Percentiles rank a stretch among this genome's conserved stretches.
phyloP scores from a whole-genome alignment of 2,113 vertebrate genomes.

The Polyodon spathula region DNA sequence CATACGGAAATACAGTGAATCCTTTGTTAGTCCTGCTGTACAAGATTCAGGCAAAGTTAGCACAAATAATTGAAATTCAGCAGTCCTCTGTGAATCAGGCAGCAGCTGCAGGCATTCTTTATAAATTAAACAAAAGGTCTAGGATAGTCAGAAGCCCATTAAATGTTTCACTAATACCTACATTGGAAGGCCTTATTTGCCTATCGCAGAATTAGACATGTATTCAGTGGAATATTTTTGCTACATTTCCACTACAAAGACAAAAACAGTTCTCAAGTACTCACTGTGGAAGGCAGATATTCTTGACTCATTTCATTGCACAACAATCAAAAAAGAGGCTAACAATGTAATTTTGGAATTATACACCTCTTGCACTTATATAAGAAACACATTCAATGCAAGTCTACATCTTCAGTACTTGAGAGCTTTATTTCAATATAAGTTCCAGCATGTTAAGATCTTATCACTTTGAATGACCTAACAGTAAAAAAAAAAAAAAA shows the following conservation, averaged over 20 bases:
- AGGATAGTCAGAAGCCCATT: constrained; percentile 4
- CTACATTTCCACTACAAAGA: background rate
- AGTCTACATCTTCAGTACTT: too few species aligned
- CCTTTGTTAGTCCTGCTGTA: constrained; percentile 29
- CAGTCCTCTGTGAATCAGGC: constrained; percentile 24
- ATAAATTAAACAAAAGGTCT: constrained; percentile 16
- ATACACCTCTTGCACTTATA: too few species aligned
- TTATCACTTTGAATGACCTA: too few species aligned
- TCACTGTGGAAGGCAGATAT: too few species aligned
- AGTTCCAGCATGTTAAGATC: too few species aligned
- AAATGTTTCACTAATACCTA: background rate
- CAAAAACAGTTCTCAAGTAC: background rate
- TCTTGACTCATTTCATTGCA: too few species aligned
- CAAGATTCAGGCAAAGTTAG: constrained; percentile 25
- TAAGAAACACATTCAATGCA: too few species aligned
- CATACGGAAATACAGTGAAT: constrained; percentile 25
- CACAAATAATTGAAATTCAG: constrained; percentile 37
- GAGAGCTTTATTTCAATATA: too few species aligned
- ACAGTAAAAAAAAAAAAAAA: too few species aligned
- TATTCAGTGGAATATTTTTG: background rate
- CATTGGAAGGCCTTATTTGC: background rate
- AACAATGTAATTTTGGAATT: too few species aligned
- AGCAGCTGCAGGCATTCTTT: constrained; percentile 36
- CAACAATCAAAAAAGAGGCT: too few species aligned
- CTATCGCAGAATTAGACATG: background rate